A percentile compares a stretch with the other conserved stretches of the same genome.
Conservation (phyloP, 1,140 invertebrate genomes). For the Globodera ellingtonae region DNA sequence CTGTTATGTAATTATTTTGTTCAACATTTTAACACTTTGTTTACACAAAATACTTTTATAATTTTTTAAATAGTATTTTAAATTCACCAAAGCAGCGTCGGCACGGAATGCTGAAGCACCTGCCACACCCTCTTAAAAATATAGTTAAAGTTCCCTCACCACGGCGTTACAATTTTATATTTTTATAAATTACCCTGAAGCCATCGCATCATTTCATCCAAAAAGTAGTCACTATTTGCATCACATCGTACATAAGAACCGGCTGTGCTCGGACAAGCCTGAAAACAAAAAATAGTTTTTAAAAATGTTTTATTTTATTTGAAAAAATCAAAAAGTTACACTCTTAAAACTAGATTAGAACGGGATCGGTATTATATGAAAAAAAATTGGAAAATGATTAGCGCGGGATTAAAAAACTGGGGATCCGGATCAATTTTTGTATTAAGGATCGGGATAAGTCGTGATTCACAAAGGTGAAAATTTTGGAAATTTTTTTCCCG, state of each 20-base stretch:
- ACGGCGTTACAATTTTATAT: background rate
- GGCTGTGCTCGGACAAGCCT: conserved; percentile 59
- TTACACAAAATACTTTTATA: too few relatives aligned
- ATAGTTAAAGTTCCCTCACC: background rate
- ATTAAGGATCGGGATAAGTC: too few relatives aligned
- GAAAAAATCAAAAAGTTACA: too few relatives aligned
- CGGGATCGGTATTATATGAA: background rate
- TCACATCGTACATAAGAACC: conserved; percentile 62
- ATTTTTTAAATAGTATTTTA: background rate
- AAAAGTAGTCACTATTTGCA: conserved; percentile 57
- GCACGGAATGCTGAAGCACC: conserved; percentile 60
- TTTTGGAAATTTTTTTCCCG: too few relatives aligned
- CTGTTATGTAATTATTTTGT: too few relatives aligned
- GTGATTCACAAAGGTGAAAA: too few relatives aligned
- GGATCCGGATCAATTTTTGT: too few relatives aligned
- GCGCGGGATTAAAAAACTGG: too few relatives aligned
- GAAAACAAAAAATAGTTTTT: background rate
- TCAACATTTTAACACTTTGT: too few relatives aligned
- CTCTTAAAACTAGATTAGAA: too few relatives aligned
- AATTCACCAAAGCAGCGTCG: conserved; percentile 54
- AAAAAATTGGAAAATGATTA: background rate
- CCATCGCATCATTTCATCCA: conserved; percentile 65
- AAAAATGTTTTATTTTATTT: background rate
- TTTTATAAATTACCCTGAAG: conserved; percentile 44
- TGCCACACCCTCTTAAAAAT: conserved; percentile 57